These are phyloP conservation scores for Monoplex corrugatus DNA, from an alignment of 2,888 invertebrate species.

Conservation along the genomic window DNA sequence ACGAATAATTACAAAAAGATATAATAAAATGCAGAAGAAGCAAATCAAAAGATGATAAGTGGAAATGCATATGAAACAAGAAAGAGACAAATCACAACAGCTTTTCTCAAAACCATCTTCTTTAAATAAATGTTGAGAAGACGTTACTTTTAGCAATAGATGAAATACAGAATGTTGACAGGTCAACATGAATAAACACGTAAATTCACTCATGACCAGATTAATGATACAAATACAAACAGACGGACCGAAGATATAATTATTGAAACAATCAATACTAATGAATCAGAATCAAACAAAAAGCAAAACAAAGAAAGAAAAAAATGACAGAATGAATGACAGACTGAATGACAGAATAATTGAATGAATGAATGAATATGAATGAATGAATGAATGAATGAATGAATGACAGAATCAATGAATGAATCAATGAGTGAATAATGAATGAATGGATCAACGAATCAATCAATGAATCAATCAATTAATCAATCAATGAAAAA, in stretches of 20 bases:
- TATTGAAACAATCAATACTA: not conserved
- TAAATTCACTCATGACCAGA: not conserved
- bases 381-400: too few species aligned
- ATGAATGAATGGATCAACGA: too few species aligned
- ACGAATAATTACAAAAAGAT: not conserved
- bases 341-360: not conserved
- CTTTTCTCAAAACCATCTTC: constrained; percentile 28
- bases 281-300: too few species aligned
- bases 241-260: not conserved
- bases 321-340: not conserved
- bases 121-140: not conserved
- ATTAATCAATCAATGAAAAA: not conserved
- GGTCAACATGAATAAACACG: too few species aligned
- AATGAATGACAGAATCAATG: too few species aligned
- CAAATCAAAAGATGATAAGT: not conserved
- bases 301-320: too few species aligned
- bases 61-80: not conserved
- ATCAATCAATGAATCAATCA: not conserved
- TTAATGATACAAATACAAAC: not conserved
- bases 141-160: not conserved
- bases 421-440: not conserved
- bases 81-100: constrained; percentile 5
- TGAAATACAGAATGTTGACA: not conserved
- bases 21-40: not conserved
- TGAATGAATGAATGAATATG: too few species aligned